Conservation (phyloP, 1,140 invertebrate genomes). For the Aphelenchoides besseyi region DNA sequence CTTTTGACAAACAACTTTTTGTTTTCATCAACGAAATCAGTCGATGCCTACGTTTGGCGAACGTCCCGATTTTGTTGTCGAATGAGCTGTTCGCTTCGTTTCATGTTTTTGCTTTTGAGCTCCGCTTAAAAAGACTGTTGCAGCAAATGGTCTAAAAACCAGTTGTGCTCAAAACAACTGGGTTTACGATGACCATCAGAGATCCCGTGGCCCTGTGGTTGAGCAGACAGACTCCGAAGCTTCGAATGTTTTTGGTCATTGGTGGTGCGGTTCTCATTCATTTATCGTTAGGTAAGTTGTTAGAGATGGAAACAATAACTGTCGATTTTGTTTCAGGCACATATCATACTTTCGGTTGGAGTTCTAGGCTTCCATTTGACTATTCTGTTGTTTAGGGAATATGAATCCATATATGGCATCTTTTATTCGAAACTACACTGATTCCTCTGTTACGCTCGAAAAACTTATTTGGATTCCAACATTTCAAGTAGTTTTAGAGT, state of each 20-base stretch:
- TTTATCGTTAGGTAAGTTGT: conserved; percentile 56
- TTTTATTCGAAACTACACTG: conserved; percentile 61
- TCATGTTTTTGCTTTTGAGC: too few relatives aligned
- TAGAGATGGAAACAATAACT: too few relatives aligned
- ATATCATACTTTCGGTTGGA: conserved; percentile 59
- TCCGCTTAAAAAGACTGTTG: too few relatives aligned
- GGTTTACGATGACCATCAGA: too few relatives aligned
- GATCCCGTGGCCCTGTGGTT: conserved; percentile 43
- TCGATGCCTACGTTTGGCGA: too few relatives aligned
- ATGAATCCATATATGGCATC: conserved; percentile 63
- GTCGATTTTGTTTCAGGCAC: too few relatives aligned
- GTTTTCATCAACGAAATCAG: too few relatives aligned
- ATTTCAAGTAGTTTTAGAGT: conserved; percentile 35
- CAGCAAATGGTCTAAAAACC: too few relatives aligned
- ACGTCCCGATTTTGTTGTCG: too few relatives aligned
- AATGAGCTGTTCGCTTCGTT: too few relatives aligned
- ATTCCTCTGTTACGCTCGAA: conserved; percentile 49
- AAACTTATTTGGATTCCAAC: conserved; percentile 60
- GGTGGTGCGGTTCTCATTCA: conserved; percentile 60
- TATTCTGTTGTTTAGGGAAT: conserved; percentile 45
- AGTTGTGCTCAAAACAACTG: too few relatives aligned
- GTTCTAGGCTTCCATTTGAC: conserved; percentile 10
- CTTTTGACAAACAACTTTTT: too few relatives aligned
- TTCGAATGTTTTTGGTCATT: conserved; percentile 49
- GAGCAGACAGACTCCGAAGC: conserved; percentile 22